phyloP scores from a whole-genome alignment of 1,140 invertebrate species.

The Melitaea cinxia region DNA sequence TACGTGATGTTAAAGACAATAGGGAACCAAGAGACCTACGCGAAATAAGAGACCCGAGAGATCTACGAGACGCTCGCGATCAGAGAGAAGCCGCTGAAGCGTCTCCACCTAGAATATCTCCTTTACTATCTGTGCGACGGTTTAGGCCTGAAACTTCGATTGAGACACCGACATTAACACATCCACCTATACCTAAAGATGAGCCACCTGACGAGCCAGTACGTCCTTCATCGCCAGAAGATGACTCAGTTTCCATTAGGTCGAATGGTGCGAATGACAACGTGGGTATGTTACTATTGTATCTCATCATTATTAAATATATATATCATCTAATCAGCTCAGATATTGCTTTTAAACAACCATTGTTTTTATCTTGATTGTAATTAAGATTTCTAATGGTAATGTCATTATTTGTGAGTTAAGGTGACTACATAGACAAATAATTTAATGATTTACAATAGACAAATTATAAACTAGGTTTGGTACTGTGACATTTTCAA shows the following conservation, averaged over 20 bases:
- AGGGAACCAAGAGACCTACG: constrained; percentile 57
- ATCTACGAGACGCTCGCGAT: constrained; percentile 56
- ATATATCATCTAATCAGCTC: neutral
- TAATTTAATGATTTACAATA: no score
- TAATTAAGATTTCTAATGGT: no score
- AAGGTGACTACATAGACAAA: no score
- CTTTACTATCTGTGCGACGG: constrained; percentile 73
- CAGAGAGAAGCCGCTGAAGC: constrained; percentile 67
- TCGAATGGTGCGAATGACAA: constrained; percentile 80
- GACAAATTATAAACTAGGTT: no score
- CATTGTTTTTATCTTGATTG: no score
- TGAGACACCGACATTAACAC: constrained; percentile 64
- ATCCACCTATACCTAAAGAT: constrained; percentile 77
- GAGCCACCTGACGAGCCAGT: constrained; percentile 79
- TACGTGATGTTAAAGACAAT: constrained; percentile 57
- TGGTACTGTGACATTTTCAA: no score
- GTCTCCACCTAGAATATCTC: constrained; percentile 78
- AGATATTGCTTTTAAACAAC: neutral
- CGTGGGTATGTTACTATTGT: constrained; percentile 62
- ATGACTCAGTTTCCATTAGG: constrained; percentile 75
- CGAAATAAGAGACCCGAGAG: constrained; percentile 60
- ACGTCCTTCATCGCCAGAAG: constrained; percentile 77
- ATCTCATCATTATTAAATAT: neutral
- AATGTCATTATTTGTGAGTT: no score
- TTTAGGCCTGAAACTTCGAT: constrained; percentile 68